Conservation (phyloP, 2,113 vertebrate species). For the Gasterosteus nipponicus region DNA sequence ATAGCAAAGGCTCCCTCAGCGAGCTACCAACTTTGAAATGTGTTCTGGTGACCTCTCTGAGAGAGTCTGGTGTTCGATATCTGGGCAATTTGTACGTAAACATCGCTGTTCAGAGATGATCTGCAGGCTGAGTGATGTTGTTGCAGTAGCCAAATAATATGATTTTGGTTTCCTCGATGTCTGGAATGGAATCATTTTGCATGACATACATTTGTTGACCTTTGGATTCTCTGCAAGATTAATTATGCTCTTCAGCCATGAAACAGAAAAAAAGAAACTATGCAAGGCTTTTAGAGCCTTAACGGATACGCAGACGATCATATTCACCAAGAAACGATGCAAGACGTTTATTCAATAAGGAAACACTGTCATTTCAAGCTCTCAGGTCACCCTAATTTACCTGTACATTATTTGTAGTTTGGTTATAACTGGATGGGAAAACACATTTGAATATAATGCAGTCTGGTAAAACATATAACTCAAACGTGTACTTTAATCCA, state of each 20-base stretch:
- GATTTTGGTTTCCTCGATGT: not conserved
- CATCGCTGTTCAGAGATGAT: constrained; percentile 2
- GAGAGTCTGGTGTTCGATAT: not conserved
- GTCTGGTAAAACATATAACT: not conserved
- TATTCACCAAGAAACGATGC: not conserved
- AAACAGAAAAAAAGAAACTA: not conserved
- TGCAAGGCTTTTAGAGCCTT: not conserved
- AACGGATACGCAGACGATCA: no score
- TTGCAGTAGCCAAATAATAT: not conserved
- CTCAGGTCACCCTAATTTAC: not conserved
- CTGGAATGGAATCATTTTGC: constrained; percentile 1
- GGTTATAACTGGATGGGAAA: not conserved
- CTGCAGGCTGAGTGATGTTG: constrained; percentile 4
- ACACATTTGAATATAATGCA: not conserved
- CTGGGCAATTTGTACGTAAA: constrained; percentile 16
- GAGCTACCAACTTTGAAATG: constrained; percentile 15
- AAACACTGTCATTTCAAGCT: not conserved
- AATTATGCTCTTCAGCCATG: not conserved
- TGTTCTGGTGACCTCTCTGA: constrained; percentile 20
- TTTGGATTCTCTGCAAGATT: not conserved
- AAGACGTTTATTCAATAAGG: not conserved
- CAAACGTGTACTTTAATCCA: not conserved
- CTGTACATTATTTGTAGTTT: not conserved
- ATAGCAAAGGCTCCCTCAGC: constrained; percentile 11
- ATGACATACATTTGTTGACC: not conserved